phyloP scores from a whole-genome alignment of 2,113 vertebrate species.

The Orthochromis indermauri region DNA sequence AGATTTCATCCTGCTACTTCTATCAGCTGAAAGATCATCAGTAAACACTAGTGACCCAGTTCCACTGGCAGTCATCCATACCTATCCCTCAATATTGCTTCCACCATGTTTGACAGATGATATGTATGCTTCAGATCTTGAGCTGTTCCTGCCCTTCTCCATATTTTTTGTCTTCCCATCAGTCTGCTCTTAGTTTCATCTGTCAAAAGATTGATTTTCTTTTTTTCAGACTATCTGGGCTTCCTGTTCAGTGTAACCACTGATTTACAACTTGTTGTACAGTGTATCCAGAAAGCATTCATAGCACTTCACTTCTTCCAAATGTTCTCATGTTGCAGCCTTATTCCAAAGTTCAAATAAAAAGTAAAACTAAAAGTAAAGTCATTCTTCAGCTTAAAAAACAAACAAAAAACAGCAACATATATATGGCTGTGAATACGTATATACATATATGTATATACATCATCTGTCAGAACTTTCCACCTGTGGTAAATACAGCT shows the following conservation, averaged over 20 bases:
- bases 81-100: not conserved
- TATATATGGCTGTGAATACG: not conserved
- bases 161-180: not conserved
- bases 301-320: not conserved
- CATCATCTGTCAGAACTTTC: not conserved
- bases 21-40: not conserved
- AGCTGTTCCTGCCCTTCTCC: not conserved
- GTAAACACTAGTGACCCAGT: not conserved
- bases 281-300: not conserved
- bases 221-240: not conserved
- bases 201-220: not conserved
- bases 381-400: not conserved
- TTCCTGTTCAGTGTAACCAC: not conserved
- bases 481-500: not conserved
- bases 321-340: not conserved
- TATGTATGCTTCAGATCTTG: not conserved
- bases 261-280: not conserved
- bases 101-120: not conserved
- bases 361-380: not conserved
- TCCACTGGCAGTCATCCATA: not conserved
- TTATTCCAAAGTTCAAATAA: not conserved
- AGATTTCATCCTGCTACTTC: not conserved
- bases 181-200: not conserved
- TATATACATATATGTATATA: not conserved
- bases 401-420: not conserved